Percentiles rank a stretch among this genome's conserved stretches.
phyloP scores from a whole-genome alignment of 2,113 vertebrate species.

The Lamprologus speciosus region DNA sequence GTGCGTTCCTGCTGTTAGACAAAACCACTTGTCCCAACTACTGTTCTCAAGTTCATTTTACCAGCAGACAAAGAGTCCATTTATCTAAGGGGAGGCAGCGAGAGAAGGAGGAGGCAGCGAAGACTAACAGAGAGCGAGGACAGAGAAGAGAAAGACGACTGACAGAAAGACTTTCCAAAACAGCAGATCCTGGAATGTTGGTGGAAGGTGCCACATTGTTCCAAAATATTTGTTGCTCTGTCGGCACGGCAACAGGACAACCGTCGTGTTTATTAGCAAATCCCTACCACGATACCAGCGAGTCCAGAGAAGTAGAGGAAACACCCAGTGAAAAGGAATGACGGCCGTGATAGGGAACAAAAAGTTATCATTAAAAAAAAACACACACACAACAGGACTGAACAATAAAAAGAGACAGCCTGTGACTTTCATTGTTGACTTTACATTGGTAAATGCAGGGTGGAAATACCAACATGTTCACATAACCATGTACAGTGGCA shows the following conservation, averaged over 20 bases:
- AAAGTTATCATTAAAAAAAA: neutral
- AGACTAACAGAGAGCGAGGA: conserved; percentile 3
- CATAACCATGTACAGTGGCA: neutral
- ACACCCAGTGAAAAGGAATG: neutral
- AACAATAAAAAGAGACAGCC: neutral
- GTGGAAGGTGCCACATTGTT: conserved; percentile 85
- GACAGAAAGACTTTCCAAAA: conserved; percentile 81
- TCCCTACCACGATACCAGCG: conserved; percentile 46
- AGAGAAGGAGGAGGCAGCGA: conserved; percentile 57
- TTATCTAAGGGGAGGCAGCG: conserved; percentile 37
- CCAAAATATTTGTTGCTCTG: conserved; percentile 88
- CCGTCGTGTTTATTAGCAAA: conserved; percentile 72
- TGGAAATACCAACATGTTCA: neutral
- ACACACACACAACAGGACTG: neutral
- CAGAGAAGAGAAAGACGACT: conserved; percentile 61
- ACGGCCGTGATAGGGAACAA: neutral
- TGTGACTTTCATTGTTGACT: conserved; percentile 29
- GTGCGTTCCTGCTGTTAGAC: conserved; percentile 27
- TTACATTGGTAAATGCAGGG: neutral
- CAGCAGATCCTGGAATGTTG: conserved; percentile 80
- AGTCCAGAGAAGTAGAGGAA: neutral
- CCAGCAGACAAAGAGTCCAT: conserved; percentile 66
- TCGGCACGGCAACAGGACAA: conserved; percentile 77
- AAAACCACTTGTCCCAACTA: conserved; percentile 48
- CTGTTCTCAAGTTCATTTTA: conserved; percentile 66